phyloP scores from a whole-genome alignment of 2,888 invertebrate genomes.

The Amiota communis region DNA sequence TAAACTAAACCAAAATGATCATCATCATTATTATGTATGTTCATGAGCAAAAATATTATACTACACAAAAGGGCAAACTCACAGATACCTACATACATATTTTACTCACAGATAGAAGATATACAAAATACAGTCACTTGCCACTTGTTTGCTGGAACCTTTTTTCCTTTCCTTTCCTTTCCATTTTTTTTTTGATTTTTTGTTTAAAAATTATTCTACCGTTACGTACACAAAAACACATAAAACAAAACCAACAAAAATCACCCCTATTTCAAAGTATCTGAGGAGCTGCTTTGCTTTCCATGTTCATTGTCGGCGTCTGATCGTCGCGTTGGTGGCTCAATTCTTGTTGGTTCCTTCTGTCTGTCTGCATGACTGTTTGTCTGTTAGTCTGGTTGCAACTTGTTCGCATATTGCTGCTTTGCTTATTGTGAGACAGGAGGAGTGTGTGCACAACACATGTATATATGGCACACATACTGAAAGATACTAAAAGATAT shows the following conservation, averaged over 20 bases:
- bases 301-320: conserved; percentile 36
- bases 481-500: too few relatives aligned
- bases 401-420: not conserved
- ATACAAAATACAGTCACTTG: not conserved
- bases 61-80: conserved; percentile 9
- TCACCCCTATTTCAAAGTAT: conserved; percentile 56
- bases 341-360: conserved; percentile 16
- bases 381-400: conserved; percentile 1
- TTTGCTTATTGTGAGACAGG: too few relatives aligned
- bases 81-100: not conserved
- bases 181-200: conserved; percentile 9
- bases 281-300: too few relatives aligned
- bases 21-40: not conserved
- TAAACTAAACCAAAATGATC: too few relatives aligned
- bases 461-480: too few relatives aligned
- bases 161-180: not conserved
- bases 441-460: too few relatives aligned
- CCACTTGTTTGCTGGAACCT: conserved; percentile 16
- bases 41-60: conserved; percentile 14
- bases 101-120: conserved; percentile 1
- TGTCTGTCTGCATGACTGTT: conserved; percentile 37
- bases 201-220: conserved; percentile 54
- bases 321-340: conserved; percentile 21
- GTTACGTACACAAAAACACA: conserved; percentile 54
- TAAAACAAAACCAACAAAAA: conserved; percentile 42